Evolutionary conservation across 2,888 invertebrate genomes (phyloP).

Genomic region (Cephus pygmeus): DNA sequence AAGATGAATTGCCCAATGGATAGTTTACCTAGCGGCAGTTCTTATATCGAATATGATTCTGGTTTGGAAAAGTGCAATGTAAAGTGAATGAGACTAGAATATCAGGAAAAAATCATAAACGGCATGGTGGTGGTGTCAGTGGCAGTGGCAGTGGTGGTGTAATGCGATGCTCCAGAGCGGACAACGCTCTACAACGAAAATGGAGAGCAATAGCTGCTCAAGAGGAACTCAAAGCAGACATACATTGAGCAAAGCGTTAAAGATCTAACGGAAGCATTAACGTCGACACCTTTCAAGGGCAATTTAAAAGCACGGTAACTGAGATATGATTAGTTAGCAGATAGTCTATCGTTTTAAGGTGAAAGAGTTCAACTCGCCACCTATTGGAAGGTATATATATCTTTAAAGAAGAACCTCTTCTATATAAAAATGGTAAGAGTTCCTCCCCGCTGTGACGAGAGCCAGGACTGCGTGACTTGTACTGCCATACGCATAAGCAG

Average conservation of each 20-base stretch:
- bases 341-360: no score
- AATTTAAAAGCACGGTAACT: slow-evolving; percentile 73
- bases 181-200: slow-evolving; percentile 39
- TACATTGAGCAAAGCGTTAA: slow-evolving; percentile 71
- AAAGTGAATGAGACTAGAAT: slow-evolving; percentile 63
- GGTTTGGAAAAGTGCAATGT: slow-evolving; percentile 62
- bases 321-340: not conserved
- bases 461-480: not conserved
- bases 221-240: slow-evolving; percentile 67
- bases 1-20: slow-evolving; percentile 51
- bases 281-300: slow-evolving; percentile 74
- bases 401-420: not conserved
- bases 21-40: slow-evolving; percentile 48
- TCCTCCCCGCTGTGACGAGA: not conserved
- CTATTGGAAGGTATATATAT: no score
- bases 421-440: not conserved
- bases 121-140: slow-evolving; percentile 33
- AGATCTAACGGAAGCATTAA: slow-evolving; percentile 71
- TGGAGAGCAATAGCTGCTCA: slow-evolving; percentile 54
- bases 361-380: no score
- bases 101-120: slow-evolving; percentile 61
- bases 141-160: slow-evolving; percentile 9
- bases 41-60: slow-evolving; percentile 57
- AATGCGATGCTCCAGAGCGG: slow-evolving; percentile 42
- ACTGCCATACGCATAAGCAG: not conserved